These are phyloP conservation scores for Palythoa caribaeorum DNA, from an alignment of 92 coral and sea anemone genomes.

Conservation along the genomic window DNA sequence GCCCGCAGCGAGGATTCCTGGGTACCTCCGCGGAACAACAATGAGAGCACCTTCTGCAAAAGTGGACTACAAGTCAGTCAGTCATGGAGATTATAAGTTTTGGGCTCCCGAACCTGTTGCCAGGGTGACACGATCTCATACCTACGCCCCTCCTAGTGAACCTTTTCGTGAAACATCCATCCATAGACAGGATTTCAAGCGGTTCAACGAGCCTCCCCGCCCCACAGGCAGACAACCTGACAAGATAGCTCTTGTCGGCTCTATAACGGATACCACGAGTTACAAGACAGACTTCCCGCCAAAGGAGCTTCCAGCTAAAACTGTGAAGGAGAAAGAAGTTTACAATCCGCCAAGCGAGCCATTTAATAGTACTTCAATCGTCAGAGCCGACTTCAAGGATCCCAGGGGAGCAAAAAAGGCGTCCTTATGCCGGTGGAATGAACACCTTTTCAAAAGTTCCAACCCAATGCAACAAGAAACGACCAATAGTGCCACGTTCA, in stretches of 20 bases:
- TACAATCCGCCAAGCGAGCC: conserved; percentile 84
- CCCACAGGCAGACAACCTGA: conserved; percentile 97
- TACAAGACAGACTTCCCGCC: conserved; percentile 61
- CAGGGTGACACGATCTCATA: conserved; percentile 67
- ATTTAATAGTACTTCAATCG: conserved; percentile 84
- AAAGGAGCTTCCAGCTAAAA: conserved; percentile 79
- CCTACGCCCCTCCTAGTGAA: conserved; percentile 87
- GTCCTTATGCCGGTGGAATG: conserved; percentile 78
- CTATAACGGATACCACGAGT: conserved; percentile 65
- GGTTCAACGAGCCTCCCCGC: conserved; percentile 93
- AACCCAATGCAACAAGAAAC: conserved; percentile 83
- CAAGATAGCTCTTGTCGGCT: conserved; percentile 77
- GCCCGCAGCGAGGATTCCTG: conserved; percentile 85
- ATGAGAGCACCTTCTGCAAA: conserved; percentile 95
- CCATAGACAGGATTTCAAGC: conserved; percentile 86
- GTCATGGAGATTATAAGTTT: conserved; percentile 86
- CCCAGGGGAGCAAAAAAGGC: conserved; percentile 87
- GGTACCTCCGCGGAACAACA: conserved; percentile 88
- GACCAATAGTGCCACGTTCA: conserved; percentile 77
- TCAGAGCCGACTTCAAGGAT: conserved; percentile 86
- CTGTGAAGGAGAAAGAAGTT: conserved; percentile 75
- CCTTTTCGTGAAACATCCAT: conserved; percentile 91
- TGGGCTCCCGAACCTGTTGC: conserved; percentile 80
- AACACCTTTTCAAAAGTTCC: conserved; percentile 85
- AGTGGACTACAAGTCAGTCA: conserved; percentile 83